A percentile compares a stretch with the other conserved stretches of the same genome.
These are phyloP conservation scores for Hormiphora californensis DNA, from an alignment of 37 sponge, comb jelly and placozoan genomes.

Conservation along the genomic window DNA sequence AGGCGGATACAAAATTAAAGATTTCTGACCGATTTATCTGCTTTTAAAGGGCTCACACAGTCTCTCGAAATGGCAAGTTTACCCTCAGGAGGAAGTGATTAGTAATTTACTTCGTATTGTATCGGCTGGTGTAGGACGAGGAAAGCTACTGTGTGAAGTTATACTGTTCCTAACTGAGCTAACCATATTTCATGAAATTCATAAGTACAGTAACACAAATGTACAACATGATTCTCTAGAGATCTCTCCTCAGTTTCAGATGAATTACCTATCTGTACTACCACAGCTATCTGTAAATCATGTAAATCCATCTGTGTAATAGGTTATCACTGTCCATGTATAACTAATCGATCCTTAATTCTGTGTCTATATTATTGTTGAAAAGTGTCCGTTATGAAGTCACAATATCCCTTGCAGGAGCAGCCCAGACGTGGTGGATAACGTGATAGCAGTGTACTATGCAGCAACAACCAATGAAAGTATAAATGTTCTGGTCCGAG, in stretches of 20 bases:
- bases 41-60: neutral
- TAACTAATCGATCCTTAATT: too few species aligned
- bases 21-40: neutral
- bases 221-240: neutral
- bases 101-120: conserved; percentile 5
- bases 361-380: too few species aligned
- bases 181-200: neutral
- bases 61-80: too few species aligned
- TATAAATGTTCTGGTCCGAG: neutral
- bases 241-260: too few species aligned
- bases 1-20: neutral
- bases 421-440: conserved; percentile 38
- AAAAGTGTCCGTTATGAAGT: neutral
- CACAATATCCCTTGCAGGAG: neutral
- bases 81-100: conserved; percentile 15
- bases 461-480: conserved; percentile 26
- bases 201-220: neutral
- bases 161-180: conserved; percentile 30
- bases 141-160: conserved; percentile 38
- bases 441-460: conserved; percentile 25
- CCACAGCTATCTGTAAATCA: too few species aligned
- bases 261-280: neutral
- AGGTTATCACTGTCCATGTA: too few species aligned
- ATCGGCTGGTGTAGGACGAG: neutral
- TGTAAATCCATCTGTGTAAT: too few species aligned